Percentiles rank a stretch among this genome's conserved stretches.
Evolutionary conservation across 2,113 vertebrate genomes (phyloP).

Genomic region (Atrichornis clamosus): DNA sequence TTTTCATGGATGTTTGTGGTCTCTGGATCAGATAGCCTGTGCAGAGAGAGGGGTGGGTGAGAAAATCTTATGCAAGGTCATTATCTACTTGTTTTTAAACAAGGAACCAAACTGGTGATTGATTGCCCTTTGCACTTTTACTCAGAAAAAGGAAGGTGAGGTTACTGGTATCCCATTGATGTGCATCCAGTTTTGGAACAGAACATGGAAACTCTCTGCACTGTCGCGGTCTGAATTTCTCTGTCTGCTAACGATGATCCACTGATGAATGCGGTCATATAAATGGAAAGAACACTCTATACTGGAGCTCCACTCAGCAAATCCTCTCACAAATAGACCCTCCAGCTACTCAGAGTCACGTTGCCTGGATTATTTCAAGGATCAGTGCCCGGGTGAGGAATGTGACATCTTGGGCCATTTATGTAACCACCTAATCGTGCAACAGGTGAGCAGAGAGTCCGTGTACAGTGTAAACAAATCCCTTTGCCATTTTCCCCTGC

Average conservation of each 20-base stretch:
- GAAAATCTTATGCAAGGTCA: not conserved
- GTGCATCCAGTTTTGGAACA: not conserved
- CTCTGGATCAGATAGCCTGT: not conserved
- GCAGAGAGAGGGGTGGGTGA: not conserved
- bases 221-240: not conserved
- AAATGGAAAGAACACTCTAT: conserved; percentile 3
- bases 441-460: conserved; percentile 21
- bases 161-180: not conserved
- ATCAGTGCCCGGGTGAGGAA: not conserved
- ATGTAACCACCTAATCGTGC: not conserved
- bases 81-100: not conserved
- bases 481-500: not conserved
- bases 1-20: not conserved
- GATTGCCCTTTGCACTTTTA: not conserved
- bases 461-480: conserved; percentile 25
- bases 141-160: not conserved
- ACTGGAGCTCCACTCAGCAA: not conserved
- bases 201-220: not conserved
- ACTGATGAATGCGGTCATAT: not conserved
- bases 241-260: not conserved
- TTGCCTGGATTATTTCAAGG: not conserved
- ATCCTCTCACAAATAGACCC: not conserved
- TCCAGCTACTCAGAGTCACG: not conserved
- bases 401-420: conserved; percentile 5
- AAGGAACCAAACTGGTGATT: not conserved